phyloP scores from a whole-genome alignment of 2,113 vertebrate species.

The Himantopus leucocephalus region DNA sequence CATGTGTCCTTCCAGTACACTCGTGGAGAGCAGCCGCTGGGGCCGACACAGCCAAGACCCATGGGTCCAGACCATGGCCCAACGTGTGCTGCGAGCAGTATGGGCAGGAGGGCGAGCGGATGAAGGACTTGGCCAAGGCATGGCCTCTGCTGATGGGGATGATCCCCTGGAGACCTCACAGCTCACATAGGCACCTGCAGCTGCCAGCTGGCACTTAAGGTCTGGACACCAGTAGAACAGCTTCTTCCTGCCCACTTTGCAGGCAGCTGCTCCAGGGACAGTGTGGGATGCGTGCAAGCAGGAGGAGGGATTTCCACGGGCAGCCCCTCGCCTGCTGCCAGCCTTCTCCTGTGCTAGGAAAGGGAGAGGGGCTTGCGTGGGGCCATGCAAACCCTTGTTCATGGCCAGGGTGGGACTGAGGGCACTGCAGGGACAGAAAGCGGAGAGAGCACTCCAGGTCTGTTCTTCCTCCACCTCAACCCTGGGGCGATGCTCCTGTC shows the following conservation, averaged over 20 bases:
- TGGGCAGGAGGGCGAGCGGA: fast-evolving
- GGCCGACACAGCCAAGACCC: background rate
- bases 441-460: background rate
- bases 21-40: background rate
- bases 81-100: background rate
- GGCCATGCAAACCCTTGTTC: background rate
- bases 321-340: background rate
- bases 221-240: background rate
- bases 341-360: background rate
- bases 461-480: background rate
- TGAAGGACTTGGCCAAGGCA: background rate
- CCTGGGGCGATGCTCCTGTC: background rate
- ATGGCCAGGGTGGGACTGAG: background rate
- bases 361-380: background rate
- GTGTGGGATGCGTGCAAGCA: background rate
- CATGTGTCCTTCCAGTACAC: background rate
- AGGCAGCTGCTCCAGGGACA: background rate
- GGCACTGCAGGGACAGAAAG: background rate
- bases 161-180: background rate
- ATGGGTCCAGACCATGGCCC: fast-evolving
- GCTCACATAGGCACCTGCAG: background rate
- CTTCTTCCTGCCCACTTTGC: background rate
- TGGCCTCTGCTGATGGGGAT: background rate
- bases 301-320: background rate
- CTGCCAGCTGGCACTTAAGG: background rate